Conservation (phyloP, 2,113 vertebrate genomes). For the Oreotragus oreotragus region DNA sequence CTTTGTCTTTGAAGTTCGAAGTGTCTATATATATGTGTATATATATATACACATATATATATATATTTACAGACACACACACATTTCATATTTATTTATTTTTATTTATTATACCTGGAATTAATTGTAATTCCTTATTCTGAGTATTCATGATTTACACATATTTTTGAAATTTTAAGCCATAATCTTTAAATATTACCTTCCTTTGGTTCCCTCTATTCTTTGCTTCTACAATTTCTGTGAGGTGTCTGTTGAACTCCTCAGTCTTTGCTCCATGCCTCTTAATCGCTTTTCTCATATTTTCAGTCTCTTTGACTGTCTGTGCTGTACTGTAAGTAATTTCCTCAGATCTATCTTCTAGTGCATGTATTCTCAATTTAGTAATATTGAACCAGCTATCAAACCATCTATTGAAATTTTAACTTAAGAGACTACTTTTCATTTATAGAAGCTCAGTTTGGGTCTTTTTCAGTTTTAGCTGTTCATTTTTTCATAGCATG, state of each 20-base stretch:
- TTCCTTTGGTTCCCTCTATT: neutral
- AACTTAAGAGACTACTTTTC: neutral
- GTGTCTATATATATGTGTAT: neutral
- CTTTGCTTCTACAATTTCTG: neutral
- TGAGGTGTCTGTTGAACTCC: neutral
- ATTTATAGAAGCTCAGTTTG: neutral
- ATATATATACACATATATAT: neutral
- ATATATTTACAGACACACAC: fast-evolving
- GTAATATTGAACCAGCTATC: neutral
- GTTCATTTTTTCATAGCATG: neutral
- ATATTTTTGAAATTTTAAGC: neutral
- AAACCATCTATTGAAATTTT: neutral
- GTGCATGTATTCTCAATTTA: neutral
- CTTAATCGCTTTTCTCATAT: neutral
- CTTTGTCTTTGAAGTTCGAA: neutral
- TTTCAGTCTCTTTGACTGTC: neutral
- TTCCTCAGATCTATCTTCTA: neutral
- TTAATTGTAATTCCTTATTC: neutral
- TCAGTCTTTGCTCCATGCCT: neutral
- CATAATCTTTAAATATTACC: neutral
- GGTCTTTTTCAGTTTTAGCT: neutral
- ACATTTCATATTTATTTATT: neutral
- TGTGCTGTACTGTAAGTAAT: neutral
- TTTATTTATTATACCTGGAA: neutral
- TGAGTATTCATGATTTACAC: neutral